A percentile compares a stretch with the other conserved stretches of the same genome.
Conservation (phyloP, 2,113 vertebrate genomes). For the Oceanites oceanicus region DNA sequence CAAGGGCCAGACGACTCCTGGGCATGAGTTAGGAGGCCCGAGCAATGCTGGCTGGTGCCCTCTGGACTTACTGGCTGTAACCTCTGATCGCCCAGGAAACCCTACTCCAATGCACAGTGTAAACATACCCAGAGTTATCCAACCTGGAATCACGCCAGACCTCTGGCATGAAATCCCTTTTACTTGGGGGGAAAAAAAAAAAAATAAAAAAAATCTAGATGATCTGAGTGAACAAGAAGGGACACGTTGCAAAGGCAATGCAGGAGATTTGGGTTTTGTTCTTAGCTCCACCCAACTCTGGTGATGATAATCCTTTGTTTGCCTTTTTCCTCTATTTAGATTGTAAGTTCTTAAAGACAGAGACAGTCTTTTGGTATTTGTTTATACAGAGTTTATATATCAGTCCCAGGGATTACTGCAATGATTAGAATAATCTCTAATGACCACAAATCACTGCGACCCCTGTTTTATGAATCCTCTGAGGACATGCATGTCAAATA, state of each 20-base stretch:
- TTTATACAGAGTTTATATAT: constrained; percentile 27
- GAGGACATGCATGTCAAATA: neutral
- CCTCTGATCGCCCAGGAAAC: neutral
- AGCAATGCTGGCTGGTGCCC: neutral
- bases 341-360: constrained; percentile 35
- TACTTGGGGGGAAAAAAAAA: neutral
- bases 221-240: constrained; percentile 30
- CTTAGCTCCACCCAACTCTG: neutral
- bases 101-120: neutral
- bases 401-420: constrained; percentile 16
- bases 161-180: constrained; percentile 12
- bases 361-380: constrained; percentile 20
- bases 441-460: neutral
- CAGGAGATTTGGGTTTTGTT: constrained; percentile 11
- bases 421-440: constrained; percentile 41
- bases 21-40: neutral
- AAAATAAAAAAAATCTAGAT: neutral
- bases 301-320: constrained; percentile 55
- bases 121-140: constrained; percentile 10
- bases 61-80: neutral
- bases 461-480: neutral
- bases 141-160: neutral
- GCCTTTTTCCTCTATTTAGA: constrained; percentile 21
- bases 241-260: neutral
- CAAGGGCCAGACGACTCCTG: neutral